Base-by-base conservation (phyloP, 2,797 vertebrate species). In the Pelobates cultripes region DNA sequence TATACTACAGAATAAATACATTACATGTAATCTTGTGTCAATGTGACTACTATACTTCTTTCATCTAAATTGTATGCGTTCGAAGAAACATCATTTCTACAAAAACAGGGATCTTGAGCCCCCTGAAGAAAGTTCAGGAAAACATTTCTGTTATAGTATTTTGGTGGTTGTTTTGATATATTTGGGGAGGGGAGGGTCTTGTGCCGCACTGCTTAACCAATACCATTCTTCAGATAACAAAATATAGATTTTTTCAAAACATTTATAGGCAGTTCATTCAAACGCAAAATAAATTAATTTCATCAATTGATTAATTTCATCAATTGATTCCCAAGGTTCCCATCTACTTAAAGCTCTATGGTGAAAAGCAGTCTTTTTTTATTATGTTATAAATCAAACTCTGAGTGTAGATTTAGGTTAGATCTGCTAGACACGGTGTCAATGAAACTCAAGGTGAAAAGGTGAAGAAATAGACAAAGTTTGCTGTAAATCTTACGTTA, bases 201-300 rank as follows among this genome's bases (percentile, higher is more conserved):
- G n/a, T n/a, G n/a, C n/a, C n/a, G n/a, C n/a, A n/a, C n/a, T n/a
- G n/a, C n/a, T 77, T 51, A 67, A 43, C 64, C 28, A 55, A 45
- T 72, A 57, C 15, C 57, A 67, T 72, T 45, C 55, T 70, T 4
- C 47, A 71, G 61, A 68, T 81, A 76, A 75, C 55, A 7, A 43
- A 82, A 82, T 82, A 77, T 77, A 77, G 80, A 77, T 82, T 82
- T 78, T 82, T 41, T 63, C 77, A 41, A 73, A 82, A 82, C 70
- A 68, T 83, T 78, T 83, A 69, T 70, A 42, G 64, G 61, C 53
- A 78, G 81, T 74, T 73, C 78, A 78, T 83, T 74, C 53, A 78
- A 78, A 69, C 75, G 78, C 75, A 83, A 74, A 78, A 72, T 47
- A 28, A 78, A 83, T 78, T 78, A 78, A 74, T 78, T 76, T 83